Evolutionary conservation across 2,113 vertebrate genomes (phyloP).

Genomic region (Pterocles orientalis): DNA sequence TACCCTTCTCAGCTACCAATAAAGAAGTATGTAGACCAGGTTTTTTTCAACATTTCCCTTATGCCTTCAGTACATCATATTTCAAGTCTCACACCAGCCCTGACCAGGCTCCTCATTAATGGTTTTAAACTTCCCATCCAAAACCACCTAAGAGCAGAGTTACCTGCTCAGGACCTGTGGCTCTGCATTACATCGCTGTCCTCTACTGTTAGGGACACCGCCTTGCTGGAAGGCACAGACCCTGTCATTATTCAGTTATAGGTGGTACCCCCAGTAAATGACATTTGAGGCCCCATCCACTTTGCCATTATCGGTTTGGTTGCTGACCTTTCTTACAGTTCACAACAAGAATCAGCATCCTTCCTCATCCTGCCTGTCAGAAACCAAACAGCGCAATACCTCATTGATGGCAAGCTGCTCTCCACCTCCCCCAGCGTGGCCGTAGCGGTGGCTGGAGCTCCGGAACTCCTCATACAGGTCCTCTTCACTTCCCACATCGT

Average conservation of each 20-base stretch:
- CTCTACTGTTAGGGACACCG: not conserved
- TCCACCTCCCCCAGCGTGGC: slow-evolving; percentile 88
- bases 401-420: slow-evolving; percentile 97
- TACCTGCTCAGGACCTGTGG: not conserved
- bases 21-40: not conserved
- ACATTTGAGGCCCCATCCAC: not conserved
- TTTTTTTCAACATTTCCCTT: not conserved
- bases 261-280: not conserved
- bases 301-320: not conserved
- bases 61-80: not conserved
- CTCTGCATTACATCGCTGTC: not conserved
- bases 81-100: not conserved
- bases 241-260: not conserved
- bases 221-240: not conserved
- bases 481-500: slow-evolving; percentile 88
- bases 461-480: slow-evolving; percentile 90
- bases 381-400: slow-evolving; percentile 66
- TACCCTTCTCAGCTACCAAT: not conserved
- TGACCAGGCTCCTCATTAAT: not conserved
- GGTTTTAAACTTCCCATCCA: not conserved
- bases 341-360: not conserved
- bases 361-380: not conserved
- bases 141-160: not conserved
- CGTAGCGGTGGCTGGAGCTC: slow-evolving; percentile 85
- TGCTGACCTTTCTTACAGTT: not conserved